Percentiles rank a stretch among this genome's conserved stretches.
These are phyloP conservation scores for Cololabis saira DNA, from an alignment of 2,113 vertebrate species.

Conservation along the genomic window DNA sequence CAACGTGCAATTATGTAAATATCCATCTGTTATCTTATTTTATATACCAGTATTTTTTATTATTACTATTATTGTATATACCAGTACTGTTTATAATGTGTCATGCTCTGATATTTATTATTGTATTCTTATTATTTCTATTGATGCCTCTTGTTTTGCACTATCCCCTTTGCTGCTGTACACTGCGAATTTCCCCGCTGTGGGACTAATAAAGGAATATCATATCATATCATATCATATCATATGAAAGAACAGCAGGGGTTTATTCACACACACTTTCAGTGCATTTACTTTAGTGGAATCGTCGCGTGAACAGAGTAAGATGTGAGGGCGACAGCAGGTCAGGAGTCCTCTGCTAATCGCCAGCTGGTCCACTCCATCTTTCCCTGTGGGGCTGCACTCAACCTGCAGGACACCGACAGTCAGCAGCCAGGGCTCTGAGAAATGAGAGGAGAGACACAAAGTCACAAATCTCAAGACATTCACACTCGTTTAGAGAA, in stretches of 20 bases:
- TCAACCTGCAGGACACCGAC: slow-evolving; percentile 81
- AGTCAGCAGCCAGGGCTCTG: slow-evolving; percentile 73
- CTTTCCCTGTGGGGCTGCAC: slow-evolving; percentile 39
- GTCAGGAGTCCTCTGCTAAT: slow-evolving; percentile 85
- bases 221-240: too few relatives aligned
- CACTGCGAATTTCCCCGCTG: too few relatives aligned
- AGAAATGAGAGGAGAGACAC: neutral
- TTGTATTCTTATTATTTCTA: too few relatives aligned
- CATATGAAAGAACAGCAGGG: neutral
- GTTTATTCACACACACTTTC: neutral
- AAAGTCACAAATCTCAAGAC: neutral
- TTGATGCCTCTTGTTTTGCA: too few relatives aligned
- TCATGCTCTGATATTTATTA: too few relatives aligned
- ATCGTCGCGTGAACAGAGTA: slow-evolving; percentile 61
- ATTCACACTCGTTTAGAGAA: neutral
- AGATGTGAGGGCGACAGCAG: slow-evolving; percentile 80
- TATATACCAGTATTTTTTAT: too few relatives aligned
- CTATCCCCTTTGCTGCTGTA: too few relatives aligned
- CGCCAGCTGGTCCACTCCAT: slow-evolving; percentile 78
- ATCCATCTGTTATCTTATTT: too few relatives aligned
- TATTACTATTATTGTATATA: too few relatives aligned
- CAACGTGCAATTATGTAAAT: too few relatives aligned
- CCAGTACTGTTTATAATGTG: too few relatives aligned
- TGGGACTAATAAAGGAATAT: too few relatives aligned
- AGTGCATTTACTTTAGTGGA: slow-evolving; percentile 53